Evolutionary conservation across 2,888 invertebrate genomes (phyloP).

Genomic region (Troilus luridus): DNA sequence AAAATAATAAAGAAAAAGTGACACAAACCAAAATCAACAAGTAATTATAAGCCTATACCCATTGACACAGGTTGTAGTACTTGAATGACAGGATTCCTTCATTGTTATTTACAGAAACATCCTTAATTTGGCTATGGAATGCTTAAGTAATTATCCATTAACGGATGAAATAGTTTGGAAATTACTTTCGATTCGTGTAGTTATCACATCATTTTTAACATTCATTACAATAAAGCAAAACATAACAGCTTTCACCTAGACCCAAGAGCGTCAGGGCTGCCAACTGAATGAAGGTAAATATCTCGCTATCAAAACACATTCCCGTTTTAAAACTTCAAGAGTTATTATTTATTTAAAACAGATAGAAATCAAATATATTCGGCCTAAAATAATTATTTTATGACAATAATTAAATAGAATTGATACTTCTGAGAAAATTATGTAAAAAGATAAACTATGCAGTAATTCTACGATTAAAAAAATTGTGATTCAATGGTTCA

Average conservation of each 20-base stretch:
- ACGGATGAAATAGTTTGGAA: slow-evolving; percentile 27
- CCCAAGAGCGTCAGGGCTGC: slow-evolving; percentile 33
- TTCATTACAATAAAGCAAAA: slow-evolving; percentile 42
- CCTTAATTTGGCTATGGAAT: neutral
- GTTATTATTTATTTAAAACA: neutral
- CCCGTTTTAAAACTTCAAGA: neutral
- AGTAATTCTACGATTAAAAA: neutral
- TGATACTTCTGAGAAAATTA: neutral
- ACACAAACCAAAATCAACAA: slow-evolving; percentile 44
- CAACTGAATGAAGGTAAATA: slow-evolving; percentile 24
- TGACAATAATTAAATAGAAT: neutral
- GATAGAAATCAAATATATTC: neutral
- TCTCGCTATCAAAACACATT: slow-evolving; percentile 20
- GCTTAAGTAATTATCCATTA: neutral
- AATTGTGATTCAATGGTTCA: neutral
- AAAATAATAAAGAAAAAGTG: neutral
- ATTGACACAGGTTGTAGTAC: slow-evolving; percentile 45
- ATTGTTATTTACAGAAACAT: slow-evolving; percentile 28
- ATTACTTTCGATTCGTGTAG: slow-evolving; percentile 39
- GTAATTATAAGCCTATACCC: slow-evolving; percentile 48
- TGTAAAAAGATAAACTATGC: neutral
- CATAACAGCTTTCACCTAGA: slow-evolving; percentile 47
- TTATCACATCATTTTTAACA: slow-evolving; percentile 44
- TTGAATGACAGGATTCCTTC: slow-evolving; percentile 48
- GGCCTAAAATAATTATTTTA: neutral